phyloP scores from a whole-genome alignment of 2,797 vertebrate genomes.

The Eupleurogrammus muticus region DNA sequence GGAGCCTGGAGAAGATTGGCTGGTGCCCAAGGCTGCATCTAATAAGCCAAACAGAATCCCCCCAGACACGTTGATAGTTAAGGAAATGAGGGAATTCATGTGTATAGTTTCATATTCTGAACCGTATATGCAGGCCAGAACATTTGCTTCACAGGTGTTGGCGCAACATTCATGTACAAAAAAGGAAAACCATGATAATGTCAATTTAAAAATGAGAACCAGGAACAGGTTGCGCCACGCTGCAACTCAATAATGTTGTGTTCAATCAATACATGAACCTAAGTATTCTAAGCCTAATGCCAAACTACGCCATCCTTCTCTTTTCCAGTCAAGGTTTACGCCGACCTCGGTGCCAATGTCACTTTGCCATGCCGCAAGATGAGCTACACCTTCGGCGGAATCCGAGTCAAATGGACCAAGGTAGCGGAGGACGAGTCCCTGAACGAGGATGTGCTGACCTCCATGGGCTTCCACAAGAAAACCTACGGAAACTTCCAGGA shows the following conservation, averaged over 20 bases:
- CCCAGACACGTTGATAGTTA: conserved; percentile 40
- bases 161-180: background rate
- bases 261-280: too few relatives aligned
- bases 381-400: conserved; percentile 74
- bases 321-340: conserved; percentile 79
- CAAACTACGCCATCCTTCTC: conserved; percentile 44
- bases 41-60: conserved; percentile 58
- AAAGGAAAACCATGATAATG: background rate
- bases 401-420: conserved; percentile 94
- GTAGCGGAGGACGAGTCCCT: conserved; percentile 86
- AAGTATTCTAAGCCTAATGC: background rate
- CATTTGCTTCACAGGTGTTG: background rate
- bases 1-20: conserved; percentile 46
- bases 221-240: background rate
- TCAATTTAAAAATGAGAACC: background rate
- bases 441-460: conserved; percentile 87
- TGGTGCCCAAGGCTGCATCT: conserved; percentile 45
- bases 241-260: background rate
- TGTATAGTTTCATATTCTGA: background rate
- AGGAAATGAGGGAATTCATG: background rate
- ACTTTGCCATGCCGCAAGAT: conserved; percentile 73
- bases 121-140: conserved; percentile 5
- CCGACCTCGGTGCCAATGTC: conserved; percentile 86
- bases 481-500: conserved; percentile 85
- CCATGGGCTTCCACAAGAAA: conserved; percentile 91